A percentile compares a stretch with the other conserved stretches of the same genome.
These are phyloP conservation scores for Hemibagrus guttatus DNA, from an alignment of 2,797 vertebrate species.

Conservation along the genomic window DNA sequence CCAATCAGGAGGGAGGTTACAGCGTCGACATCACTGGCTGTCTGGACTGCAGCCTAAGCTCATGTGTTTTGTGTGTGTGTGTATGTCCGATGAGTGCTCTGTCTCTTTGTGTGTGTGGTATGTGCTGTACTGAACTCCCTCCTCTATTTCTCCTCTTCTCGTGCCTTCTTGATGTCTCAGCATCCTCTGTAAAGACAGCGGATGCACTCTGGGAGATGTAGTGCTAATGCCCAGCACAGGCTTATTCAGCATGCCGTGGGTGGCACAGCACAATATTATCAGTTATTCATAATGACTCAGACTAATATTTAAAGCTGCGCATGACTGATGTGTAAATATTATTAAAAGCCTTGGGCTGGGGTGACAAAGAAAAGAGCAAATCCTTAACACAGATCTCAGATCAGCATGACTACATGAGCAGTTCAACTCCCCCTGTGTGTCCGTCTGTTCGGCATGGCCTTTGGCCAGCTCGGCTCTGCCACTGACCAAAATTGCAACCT, in stretches of 20 bases:
- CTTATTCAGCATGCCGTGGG: background rate
- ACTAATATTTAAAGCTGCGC: background rate
- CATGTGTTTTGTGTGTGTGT: slow-evolving; percentile 26
- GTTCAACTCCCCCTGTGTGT: slow-evolving; percentile 31
- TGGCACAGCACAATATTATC: background rate
- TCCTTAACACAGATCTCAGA: slow-evolving; percentile 37
- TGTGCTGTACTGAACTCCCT: slow-evolving; percentile 38
- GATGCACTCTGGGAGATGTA: slow-evolving; percentile 56
- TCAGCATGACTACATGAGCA: slow-evolving; percentile 36
- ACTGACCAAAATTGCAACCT: slow-evolving; percentile 46
- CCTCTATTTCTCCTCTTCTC: slow-evolving; percentile 36
- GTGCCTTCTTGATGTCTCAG: slow-evolving; percentile 38
- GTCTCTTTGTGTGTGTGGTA: slow-evolving; percentile 28
- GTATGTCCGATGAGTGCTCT: slow-evolving; percentile 34
- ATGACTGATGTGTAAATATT: slow-evolving; percentile 3
- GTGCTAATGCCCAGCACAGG: slow-evolving; percentile 18
- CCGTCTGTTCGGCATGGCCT: slow-evolving; percentile 52
- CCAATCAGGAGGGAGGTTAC: slow-evolving; percentile 51
- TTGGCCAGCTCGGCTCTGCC: slow-evolving; percentile 39
- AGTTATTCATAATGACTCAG: background rate
- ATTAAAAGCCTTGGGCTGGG: slow-evolving; percentile 12
- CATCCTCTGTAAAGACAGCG: slow-evolving; percentile 27
- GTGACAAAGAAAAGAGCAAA: slow-evolving; percentile 34
- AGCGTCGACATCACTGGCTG: slow-evolving; percentile 47
- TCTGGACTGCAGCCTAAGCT: slow-evolving; percentile 43